Evolutionary conservation across 1,140 invertebrate species (phyloP).

Genomic region (Adoxophyes honmai): DNA sequence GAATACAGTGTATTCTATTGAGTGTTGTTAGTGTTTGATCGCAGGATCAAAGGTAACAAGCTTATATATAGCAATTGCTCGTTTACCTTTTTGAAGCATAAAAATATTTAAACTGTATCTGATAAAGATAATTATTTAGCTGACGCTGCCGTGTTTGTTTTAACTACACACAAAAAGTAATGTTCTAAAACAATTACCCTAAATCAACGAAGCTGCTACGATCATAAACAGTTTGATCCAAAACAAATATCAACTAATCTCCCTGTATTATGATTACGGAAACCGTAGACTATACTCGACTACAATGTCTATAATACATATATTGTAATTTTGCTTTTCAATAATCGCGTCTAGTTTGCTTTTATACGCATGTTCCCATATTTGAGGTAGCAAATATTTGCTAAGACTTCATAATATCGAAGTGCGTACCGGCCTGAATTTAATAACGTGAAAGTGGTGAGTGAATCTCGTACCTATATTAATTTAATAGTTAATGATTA

Average conservation of each 20-base stretch:
- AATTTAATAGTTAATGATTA: slow-evolving; percentile 21
- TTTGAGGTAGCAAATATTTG: slow-evolving; percentile 23
- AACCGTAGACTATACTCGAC: not conserved
- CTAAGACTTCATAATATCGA: slow-evolving; percentile 29
- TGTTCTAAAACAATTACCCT: not conserved
- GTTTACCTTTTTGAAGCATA: too few species aligned
- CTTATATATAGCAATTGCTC: too few species aligned
- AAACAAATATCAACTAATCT: slow-evolving; percentile 8
- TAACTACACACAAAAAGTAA: not conserved
- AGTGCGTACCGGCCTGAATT: slow-evolving; percentile 26
- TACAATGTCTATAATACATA: not conserved
- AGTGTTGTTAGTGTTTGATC: too few species aligned
- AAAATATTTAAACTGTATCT: too few species aligned
- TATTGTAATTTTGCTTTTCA: not conserved
- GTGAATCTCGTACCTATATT: slow-evolving; percentile 27
- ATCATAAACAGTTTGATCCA: not conserved
- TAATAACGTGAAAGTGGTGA: slow-evolving; percentile 26
- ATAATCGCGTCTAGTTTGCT: slow-evolving; percentile 10
- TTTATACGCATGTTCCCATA: slow-evolving; percentile 8
- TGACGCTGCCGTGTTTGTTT: too few species aligned
- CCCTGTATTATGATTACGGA: not conserved
- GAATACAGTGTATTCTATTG: too few species aligned
- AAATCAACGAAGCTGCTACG: not conserved
- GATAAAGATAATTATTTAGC: too few species aligned
- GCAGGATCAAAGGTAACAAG: too few species aligned